A percentile compares a stretch with the other conserved stretches of the same genome.
Conservation (phyloP, 2,113 vertebrate genomes). For the Eubucco bourcierii region DNA sequence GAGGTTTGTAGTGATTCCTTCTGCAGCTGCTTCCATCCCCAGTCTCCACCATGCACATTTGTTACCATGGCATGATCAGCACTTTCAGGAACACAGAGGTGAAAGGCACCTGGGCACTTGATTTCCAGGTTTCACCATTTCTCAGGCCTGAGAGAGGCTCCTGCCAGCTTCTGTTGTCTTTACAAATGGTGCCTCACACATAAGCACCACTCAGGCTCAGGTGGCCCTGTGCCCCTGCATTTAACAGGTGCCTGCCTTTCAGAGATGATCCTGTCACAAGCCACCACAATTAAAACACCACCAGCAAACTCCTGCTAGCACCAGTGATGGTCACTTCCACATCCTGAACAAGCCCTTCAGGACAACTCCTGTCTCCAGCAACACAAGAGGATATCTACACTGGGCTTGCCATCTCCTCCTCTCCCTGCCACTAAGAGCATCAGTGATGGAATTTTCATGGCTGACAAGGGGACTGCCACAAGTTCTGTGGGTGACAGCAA, state of each 20-base stretch:
- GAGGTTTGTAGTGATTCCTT: not conserved
- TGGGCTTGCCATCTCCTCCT: not conserved
- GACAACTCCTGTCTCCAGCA: not conserved
- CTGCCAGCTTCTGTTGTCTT: not conserved
- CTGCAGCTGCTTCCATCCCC: not conserved
- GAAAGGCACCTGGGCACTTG: not conserved
- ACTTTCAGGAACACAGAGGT: not conserved
- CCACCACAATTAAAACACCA: not conserved
- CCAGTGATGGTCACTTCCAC: not conserved
- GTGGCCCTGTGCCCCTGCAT: too few relatives aligned
- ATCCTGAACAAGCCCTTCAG: not conserved
- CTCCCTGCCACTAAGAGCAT: not conserved
- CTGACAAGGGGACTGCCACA: not conserved
- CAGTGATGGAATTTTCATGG: not conserved
- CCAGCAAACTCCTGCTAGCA: not conserved
- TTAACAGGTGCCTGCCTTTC: not conserved
- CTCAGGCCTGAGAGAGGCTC: not conserved
- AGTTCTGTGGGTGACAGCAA: not conserved
- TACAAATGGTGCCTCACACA: not conserved
- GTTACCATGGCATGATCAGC: not conserved
- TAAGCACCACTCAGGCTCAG: too few relatives aligned
- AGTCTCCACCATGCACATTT: not conserved
- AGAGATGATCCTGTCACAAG: not conserved
- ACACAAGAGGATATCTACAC: not conserved
- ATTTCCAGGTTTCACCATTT: not conserved